Base-by-base conservation (phyloP, 2,888 invertebrate species). In the Nymphalis c-album region DNA sequence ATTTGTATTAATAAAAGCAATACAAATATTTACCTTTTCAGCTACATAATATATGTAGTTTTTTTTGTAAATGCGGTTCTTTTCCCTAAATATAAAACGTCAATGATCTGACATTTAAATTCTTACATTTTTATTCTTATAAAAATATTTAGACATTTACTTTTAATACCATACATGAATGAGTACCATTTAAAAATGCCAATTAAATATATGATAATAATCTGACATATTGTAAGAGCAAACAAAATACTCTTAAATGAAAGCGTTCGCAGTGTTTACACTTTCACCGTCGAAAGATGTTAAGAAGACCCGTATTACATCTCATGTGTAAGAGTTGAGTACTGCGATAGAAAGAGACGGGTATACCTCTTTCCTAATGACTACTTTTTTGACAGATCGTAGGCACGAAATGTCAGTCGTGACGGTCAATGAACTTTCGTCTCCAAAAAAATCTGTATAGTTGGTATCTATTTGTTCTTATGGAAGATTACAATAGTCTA, bases 191-290 rank as follows among this genome's bases (percentile, higher is more conserved):
- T 60, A 67, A 65, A 69, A 63, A 68, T 58, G 53, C 70, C 70
- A 70, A 71, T 71, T 71, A 71, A 69, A 64, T 67, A 60, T 67
- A 70, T 47, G 71, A 71, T 71, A 71, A 67, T 67, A 71, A 69
- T 71, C 70, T 71, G 70, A 71, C 69, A 67, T 67, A 68, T 63
- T 65, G 70, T 63, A 79, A 76, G 78, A 76, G 75, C 75, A 81
- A 80, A 84, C 78, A 80, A 73, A 78, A 77, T 75, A 71, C 75
- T 73, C 75, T 75, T 75, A 71, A 79, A 76, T 68, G 77, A 79
- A 80, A 79, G 77, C 73, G 74, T 64, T 64, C 77, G 78, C 73
- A 79, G 76, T 87, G 83, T 88, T 89, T 86, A 86, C 86, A 89
- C 90, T 91, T 90, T 90, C 90, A 77, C 90, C 76, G 67, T 72